Base-by-base conservation (phyloP, 53 echinoderm and acorn worm genomes). In the Temnopleurus reevesii region DNA sequence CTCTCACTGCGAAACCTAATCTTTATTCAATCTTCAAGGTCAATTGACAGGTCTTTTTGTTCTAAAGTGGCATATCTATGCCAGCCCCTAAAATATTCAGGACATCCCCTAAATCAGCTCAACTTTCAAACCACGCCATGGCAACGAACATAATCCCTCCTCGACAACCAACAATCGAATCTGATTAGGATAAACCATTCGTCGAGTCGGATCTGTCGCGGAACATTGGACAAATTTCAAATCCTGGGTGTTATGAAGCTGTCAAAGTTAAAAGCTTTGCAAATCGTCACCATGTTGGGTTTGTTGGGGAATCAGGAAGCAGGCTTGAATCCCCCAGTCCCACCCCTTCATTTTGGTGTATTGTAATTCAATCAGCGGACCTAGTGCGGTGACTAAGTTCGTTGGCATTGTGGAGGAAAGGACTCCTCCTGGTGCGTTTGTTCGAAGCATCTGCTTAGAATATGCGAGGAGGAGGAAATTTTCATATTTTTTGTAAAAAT, bases 341-440 rank as follows among this genome's bases (percentile, higher is more conserved):
- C 83, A 83, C 83, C 83, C 83, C 31, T 26, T 60, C 60, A 49
- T 59, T 85, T 60, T 60, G 59, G 31, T 46, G 85, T 28, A 44
- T 85, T 85, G 85, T 85, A 85, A 85, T 85, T 85, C 26, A 85
- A 85, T 85, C 85, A 55, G 49, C 34, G 29, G 55, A 46, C 35
- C 30, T 25, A 27, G 35, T 12, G 21, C 36, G 19, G 83, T 83
- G 83, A 83, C 83, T 83, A 55, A 83, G 83, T 83, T 36, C 10
- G 13, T 55, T 55, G 83, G 55, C 56, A 83, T 83, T 83, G 83
- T 55, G 19, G 23, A 31, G 54, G 30, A 30, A 51, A 54, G 83
- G 56, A 49, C 55, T 53, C 53, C 53, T 83, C 36, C 8, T 51
- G 53, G 5, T 79, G 79, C 79, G 17, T 79, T n/a, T n/a, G n/a